Evolutionary conservation across 2,888 invertebrate genomes (phyloP).

Genomic region (Itoplectis maculator): DNA sequence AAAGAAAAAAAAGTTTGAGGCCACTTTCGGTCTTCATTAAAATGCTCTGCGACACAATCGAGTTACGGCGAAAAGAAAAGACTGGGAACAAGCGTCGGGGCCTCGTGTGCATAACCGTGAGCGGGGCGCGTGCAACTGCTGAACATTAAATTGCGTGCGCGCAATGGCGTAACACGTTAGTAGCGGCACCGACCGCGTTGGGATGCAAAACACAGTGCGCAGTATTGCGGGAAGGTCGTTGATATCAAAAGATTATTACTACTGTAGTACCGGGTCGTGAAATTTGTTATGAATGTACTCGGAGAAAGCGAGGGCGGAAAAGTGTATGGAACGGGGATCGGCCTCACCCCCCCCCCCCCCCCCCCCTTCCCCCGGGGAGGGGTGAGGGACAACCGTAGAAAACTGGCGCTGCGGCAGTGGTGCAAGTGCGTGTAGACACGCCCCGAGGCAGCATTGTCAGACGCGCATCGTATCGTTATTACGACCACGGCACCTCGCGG

Average conservation of each 20-base stretch:
- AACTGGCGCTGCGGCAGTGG: constrained; percentile 19
- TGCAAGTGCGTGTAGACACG: neutral
- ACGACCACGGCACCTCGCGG: constrained; percentile 15
- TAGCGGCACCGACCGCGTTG: neutral
- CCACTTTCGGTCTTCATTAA: neutral
- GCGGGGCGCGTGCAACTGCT: neutral
- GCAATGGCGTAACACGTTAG: neutral
- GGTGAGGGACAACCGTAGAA: constrained; percentile 33
- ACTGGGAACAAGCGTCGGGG: neutral
- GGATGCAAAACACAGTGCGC: neutral
- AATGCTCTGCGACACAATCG: neutral
- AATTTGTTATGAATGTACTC: constrained; percentile 36
- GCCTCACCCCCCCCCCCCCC: no score
- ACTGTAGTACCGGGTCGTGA: constrained; percentile 24
- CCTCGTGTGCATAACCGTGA: constrained; percentile 11
- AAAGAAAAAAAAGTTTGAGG: no score
- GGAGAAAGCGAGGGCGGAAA: constrained; percentile 14
- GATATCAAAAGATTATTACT: constrained; percentile 25
- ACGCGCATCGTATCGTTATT: constrained; percentile 32
- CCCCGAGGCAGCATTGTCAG: constrained; percentile 31
- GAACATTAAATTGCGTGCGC: constrained; percentile 16
- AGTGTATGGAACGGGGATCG: no score
- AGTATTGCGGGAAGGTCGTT: constrained; percentile 33
- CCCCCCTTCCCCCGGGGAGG: no score
- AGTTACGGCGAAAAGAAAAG: neutral